Evolutionary conservation across 1,140 invertebrate genomes (phyloP), one percentile per base, ranked within the genome.

Genomic region (Brachionus plicatilis): DNA sequence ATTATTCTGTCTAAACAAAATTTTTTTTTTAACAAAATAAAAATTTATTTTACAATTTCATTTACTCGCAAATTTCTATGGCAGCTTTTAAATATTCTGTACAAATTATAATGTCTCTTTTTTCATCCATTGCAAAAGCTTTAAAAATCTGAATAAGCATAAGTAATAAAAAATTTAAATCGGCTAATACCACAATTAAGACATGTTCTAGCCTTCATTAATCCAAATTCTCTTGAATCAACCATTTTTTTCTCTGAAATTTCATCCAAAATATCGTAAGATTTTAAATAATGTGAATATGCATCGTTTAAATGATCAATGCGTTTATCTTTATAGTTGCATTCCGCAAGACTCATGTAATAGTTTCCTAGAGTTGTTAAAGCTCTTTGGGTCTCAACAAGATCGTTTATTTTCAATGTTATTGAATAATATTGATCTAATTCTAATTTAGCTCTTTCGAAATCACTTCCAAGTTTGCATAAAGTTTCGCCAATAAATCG

Each of bases 121-220:
- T 82, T 68, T 82, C 79, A n/a, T 82, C 79, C 79, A 82, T 82
- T 12, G 53, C 79, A 82, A 82, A 82, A 45, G 79, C 79, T 80
- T 60, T 0, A 24, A 12, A 53, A 53, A 17, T 53, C 12, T 33
- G 9, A 24, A 2, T 78, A 47, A 29, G 7, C n/a, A 68, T 37
- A 3, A 41, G 12, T 20, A 75, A 75, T 9, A 45, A 72, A 45
- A 41, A 43, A 24, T 24, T 14, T 4, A 7, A 37, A 37, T 37
- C 33, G 7, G 33, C 33, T 8, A 11, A 80, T 56, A 80, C 78
- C 78, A 65, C 79, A 82, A 65, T 82, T 82, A 1, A 82, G n/a
- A 4, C 79, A 82, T 11, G 79, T 82, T 41, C 79, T 14, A 27
- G 79, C 79, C 27, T 82, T 82, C 79, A 82, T 82, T 37, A 82